Evolutionary conservation across 2,888 invertebrate genomes (phyloP).

Genomic region (Patella ulyssiponensis): DNA sequence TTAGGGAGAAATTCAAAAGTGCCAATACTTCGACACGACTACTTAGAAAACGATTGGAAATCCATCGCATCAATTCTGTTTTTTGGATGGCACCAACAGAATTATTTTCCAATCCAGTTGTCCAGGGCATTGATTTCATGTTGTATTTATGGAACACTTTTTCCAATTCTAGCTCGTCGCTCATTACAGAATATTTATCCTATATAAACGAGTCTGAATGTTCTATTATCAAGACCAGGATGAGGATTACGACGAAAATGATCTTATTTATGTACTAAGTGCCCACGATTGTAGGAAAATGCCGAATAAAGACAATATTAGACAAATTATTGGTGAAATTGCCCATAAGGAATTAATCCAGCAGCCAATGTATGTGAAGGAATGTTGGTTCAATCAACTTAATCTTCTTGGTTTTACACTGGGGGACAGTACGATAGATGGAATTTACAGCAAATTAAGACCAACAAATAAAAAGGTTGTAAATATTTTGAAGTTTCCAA

Average conservation of each 20-base stretch:
- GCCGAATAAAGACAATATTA: too few relatives aligned
- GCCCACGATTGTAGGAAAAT: too few relatives aligned
- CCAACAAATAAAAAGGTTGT: conserved; percentile 1
- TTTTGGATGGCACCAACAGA: conserved; percentile 7
- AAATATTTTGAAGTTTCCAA: not conserved
- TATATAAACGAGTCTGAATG: not conserved
- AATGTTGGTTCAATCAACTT: too few relatives aligned
- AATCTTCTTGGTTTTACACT: too few relatives aligned
- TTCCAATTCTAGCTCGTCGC: not conserved
- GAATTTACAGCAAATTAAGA: conserved; percentile 3
- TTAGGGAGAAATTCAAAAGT: conserved; percentile 2
- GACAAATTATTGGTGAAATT: too few relatives aligned
- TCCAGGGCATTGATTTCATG: conserved; percentile 4
- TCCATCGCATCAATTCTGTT: not conserved
- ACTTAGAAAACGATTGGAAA: not conserved
- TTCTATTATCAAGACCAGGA: not conserved
- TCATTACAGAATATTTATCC: conserved; percentile 4
- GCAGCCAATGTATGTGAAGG: too few relatives aligned
- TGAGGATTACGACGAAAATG: conserved; percentile 3
- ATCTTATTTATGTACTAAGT: conserved; percentile 1
- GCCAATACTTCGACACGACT: conserved; percentile 1
- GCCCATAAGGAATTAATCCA: too few relatives aligned
- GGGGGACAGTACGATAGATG: not conserved
- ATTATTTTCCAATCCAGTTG: conserved; percentile 7
- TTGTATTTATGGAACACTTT: not conserved